Conservation (phyloP, 2,888 invertebrate species). For the Eurytoma californica region DNA sequence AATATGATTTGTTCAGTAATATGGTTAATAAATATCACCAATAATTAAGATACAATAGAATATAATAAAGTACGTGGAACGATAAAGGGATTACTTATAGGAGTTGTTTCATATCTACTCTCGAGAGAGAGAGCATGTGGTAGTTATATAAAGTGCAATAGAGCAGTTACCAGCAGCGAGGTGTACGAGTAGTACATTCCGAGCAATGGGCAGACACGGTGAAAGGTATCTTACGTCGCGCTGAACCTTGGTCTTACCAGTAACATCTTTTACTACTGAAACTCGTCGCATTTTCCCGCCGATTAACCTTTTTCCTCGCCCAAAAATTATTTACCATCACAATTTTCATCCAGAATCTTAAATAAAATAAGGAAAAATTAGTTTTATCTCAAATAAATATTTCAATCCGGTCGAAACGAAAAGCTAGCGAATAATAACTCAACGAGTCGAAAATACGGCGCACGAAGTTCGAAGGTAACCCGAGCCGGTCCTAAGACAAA, state of each 20-base stretch:
- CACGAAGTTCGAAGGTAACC: slow-evolving; percentile 29
- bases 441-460: not conserved
- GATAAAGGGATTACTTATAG: not conserved
- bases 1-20: too few relatives aligned
- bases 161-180: slow-evolving; percentile 54
- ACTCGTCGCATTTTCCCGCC: not conserved
- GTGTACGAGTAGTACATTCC: slow-evolving; percentile 65
- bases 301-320: not conserved
- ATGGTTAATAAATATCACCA: too few relatives aligned
- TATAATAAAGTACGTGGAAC: not conserved
- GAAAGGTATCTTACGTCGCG: slow-evolving; percentile 52
- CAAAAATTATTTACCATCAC: not conserved
- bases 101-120: not conserved
- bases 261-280: slow-evolving; percentile 30
- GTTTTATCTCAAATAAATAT: too few relatives aligned
- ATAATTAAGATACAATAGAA: too few relatives aligned
- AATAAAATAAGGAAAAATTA: too few relatives aligned
- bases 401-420: too few relatives aligned
- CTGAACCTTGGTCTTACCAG: slow-evolving; percentile 17
- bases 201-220: slow-evolving; percentile 66
- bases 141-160: slow-evolving; percentile 58
- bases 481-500: slow-evolving; percentile 41
- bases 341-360: not conserved
- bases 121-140: not conserved
- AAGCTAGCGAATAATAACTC: not conserved